A percentile compares a stretch with the other conserved stretches of the same genome.
Evolutionary conservation across 64 coral and sea anemone genomes (phyloP).

Genomic region (Acropora yongei): DNA sequence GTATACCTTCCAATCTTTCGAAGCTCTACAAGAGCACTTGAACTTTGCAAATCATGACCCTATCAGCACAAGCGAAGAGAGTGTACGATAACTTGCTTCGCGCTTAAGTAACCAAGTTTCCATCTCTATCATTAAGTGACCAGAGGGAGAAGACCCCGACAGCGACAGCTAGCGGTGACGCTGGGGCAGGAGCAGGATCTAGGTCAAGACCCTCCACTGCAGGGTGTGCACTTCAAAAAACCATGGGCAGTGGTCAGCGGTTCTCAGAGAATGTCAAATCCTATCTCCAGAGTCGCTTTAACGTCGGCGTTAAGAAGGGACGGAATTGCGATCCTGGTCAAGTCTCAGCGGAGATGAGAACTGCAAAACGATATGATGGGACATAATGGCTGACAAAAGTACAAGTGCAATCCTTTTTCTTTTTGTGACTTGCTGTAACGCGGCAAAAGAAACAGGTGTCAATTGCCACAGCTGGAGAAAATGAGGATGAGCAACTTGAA

Average conservation of each 20-base stretch:
- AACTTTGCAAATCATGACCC: not conserved
- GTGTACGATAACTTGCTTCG: constrained; percentile 24
- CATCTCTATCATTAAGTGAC: not conserved
- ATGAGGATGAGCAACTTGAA: constrained; percentile 22
- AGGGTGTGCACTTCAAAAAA: constrained; percentile 54
- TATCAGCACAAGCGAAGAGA: constrained; percentile 5
- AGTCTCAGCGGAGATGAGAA: constrained; percentile 56
- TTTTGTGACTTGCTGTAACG: not conserved
- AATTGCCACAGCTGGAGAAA: not conserved
- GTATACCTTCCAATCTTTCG: not conserved
- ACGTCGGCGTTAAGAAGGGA: constrained; percentile 41
- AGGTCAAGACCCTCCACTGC: not conserved
- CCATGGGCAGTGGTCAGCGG: constrained; percentile 4
- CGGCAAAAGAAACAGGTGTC: constrained; percentile 1
- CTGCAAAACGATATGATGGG: constrained; percentile 18
- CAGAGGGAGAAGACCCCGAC: not conserved
- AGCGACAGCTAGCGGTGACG: not conserved
- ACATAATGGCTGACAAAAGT: constrained; percentile 69
- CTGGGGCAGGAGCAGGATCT: not conserved
- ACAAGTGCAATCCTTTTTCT: not conserved
- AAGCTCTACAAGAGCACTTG: no score
- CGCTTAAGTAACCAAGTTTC: constrained; percentile 24
- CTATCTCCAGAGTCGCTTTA: constrained; percentile 38
- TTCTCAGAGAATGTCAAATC: constrained; percentile 49
- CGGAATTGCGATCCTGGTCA: constrained; percentile 53